phyloP scores from a whole-genome alignment of 2,113 vertebrate species.

The Rhinoptilus africanus region DNA sequence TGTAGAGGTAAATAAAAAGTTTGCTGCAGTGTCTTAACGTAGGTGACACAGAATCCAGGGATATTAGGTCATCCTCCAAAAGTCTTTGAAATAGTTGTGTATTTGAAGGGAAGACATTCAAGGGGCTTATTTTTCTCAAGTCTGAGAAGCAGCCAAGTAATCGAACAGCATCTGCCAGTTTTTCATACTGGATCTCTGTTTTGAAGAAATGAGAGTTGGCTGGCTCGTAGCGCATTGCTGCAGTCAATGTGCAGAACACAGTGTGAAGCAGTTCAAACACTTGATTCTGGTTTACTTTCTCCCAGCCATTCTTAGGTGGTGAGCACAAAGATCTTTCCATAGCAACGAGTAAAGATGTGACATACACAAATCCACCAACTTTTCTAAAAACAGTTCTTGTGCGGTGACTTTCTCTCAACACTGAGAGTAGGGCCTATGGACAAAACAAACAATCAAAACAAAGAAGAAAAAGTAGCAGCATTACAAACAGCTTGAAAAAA shows the following conservation, averaged over 20 bases:
- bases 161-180: constrained; percentile 93
- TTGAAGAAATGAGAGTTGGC: constrained; percentile 98
- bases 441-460: neutral
- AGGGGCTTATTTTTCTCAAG: constrained; percentile 86
- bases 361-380: constrained; percentile 96
- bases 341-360: constrained; percentile 94
- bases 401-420: constrained; percentile 93
- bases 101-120: constrained; percentile 87
- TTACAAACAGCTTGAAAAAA: neutral
- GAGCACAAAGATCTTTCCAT: constrained; percentile 93
- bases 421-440: constrained; percentile 84
- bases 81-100: constrained; percentile 93
- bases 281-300: constrained; percentile 92
- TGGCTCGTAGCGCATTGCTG: constrained; percentile 97
- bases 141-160: constrained; percentile 97
- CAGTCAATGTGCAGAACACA: constrained; percentile 92
- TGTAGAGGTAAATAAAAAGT: constrained; percentile 98
- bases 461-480: neutral
- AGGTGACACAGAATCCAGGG: constrained; percentile 85
- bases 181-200: constrained; percentile 98
- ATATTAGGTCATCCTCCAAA: constrained; percentile 86
- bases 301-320: constrained; percentile 88
- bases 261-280: constrained; percentile 95
- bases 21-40: constrained; percentile 93
- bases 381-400: constrained; percentile 96